Evolutionary conservation across 1,140 invertebrate species (phyloP).

Genomic region (Zaprionus gabonicus): DNA sequence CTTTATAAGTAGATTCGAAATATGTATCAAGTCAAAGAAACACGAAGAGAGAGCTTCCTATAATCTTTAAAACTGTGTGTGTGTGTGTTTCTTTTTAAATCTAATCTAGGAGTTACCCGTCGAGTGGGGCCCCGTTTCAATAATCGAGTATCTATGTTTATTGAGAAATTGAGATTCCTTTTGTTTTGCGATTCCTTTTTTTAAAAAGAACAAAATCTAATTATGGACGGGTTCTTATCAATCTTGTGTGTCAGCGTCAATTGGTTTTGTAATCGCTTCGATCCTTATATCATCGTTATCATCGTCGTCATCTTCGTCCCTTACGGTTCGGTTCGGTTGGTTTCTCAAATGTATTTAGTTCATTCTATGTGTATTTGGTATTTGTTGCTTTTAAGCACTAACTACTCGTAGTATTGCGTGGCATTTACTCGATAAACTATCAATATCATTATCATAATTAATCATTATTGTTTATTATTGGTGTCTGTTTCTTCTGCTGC

Average conservation of each 20-base stretch:
- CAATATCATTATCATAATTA: background rate
- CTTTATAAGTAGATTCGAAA: slow-evolving; percentile 11
- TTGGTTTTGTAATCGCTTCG: slow-evolving; percentile 37
- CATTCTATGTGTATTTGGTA: slow-evolving; percentile 23
- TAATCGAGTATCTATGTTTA: slow-evolving; percentile 21
- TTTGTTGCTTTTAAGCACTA: slow-evolving; percentile 39
- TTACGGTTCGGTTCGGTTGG: slow-evolving; percentile 20
- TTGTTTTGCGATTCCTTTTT: slow-evolving; percentile 44
- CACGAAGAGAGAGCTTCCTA: slow-evolving; percentile 51
- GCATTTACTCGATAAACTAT: slow-evolving; percentile 33
- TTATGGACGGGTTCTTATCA: slow-evolving; percentile 84
- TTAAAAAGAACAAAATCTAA: slow-evolving; percentile 77
- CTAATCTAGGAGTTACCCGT: background rate
- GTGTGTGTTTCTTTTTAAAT: slow-evolving; percentile 12
- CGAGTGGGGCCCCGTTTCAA: background rate
- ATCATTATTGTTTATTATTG: slow-evolving; percentile 28
- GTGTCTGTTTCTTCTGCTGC: slow-evolving; percentile 21
- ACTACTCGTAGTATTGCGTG: slow-evolving; percentile 29
- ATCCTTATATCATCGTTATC: slow-evolving; percentile 24
- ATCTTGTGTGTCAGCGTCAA: slow-evolving; percentile 80
- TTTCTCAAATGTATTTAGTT: slow-evolving; percentile 13
- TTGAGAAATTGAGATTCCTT: slow-evolving; percentile 4
- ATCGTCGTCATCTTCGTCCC: background rate
- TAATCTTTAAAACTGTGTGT: slow-evolving; percentile 2
- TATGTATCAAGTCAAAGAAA: slow-evolving; percentile 56